These are phyloP conservation scores for Sycobia sp. DNA, from an alignment of 1,140 invertebrate species.

Conservation along the genomic window DNA sequence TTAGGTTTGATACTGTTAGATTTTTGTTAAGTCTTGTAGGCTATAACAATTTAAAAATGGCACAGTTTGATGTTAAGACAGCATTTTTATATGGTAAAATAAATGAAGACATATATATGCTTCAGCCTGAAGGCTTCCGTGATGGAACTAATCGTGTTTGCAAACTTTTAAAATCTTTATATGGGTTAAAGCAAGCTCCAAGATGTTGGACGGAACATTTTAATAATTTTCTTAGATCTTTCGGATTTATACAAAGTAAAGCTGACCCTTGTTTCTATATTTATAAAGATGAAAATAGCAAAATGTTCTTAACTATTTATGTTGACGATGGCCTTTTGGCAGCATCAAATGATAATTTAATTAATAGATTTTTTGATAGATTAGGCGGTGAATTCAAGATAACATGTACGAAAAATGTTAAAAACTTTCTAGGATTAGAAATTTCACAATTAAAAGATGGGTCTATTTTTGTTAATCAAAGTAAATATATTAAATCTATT, in stretches of 20 bases:
- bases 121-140: slow-evolving; percentile 44
- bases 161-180: slow-evolving; percentile 38
- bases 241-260: not conserved
- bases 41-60: not conserved
- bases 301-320: slow-evolving; percentile 16
- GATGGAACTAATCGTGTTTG: slow-evolving; percentile 27
- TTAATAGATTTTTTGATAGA: slow-evolving; percentile 10
- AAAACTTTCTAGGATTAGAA: slow-evolving; percentile 14
- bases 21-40: not conserved
- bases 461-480: slow-evolving; percentile 23
- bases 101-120: slow-evolving; percentile 48
- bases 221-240: not conserved
- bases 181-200: slow-evolving; percentile 42
- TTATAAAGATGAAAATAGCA: not conserved
- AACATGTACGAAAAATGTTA: slow-evolving; percentile 1
- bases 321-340: slow-evolving; percentile 35
- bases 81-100: slow-evolving; percentile 51
- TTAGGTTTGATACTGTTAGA: slow-evolving; percentile 19
- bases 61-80: slow-evolving; percentile 46
- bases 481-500: slow-evolving; percentile 25
- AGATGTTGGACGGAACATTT: slow-evolving; percentile 36
- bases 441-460: slow-evolving; percentile 9
- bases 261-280: slow-evolving; percentile 18
- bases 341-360: slow-evolving; percentile 1
- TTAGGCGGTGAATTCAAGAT: slow-evolving; percentile 6